Conservation (phyloP, 2,888 invertebrate species). For the Ochropleura leucogaster region DNA sequence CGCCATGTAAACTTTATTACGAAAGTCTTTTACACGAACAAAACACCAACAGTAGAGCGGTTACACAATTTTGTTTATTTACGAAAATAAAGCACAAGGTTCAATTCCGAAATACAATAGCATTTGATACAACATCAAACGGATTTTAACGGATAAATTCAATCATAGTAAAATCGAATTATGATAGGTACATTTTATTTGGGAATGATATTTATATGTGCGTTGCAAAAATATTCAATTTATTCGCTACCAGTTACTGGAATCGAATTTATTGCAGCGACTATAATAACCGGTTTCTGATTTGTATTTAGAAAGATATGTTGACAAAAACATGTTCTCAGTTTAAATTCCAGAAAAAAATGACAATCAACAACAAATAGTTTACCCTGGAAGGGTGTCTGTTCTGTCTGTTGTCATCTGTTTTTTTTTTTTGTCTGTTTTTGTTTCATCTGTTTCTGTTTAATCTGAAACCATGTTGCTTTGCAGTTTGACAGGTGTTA, state of each 20-base stretch:
- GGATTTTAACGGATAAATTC: constrained; percentile 34
- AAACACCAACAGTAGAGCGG: not conserved
- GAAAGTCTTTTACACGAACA: not conserved
- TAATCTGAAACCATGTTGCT: not conserved
- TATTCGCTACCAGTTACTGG: constrained; percentile 25
- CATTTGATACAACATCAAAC: constrained; percentile 20
- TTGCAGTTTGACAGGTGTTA: too few relatives aligned
- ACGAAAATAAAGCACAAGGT: constrained; percentile 9
- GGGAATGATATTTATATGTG: constrained; percentile 27
- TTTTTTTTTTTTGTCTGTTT: too few relatives aligned
- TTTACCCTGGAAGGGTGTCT: too few relatives aligned
- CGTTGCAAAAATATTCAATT: constrained; percentile 44
- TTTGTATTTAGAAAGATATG: constrained; percentile 20
- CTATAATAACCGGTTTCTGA: constrained; percentile 13
- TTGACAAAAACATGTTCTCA: constrained; percentile 2
- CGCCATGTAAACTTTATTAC: constrained; percentile 2
- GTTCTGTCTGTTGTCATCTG: too few relatives aligned
- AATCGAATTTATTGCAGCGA: constrained; percentile 31
- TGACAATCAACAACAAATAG: not conserved
- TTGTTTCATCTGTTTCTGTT: too few relatives aligned
- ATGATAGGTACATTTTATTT: constrained; percentile 29
- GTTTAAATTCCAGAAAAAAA: not conserved
- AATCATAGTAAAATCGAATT: constrained; percentile 40
- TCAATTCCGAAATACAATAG: constrained; percentile 7
- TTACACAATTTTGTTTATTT: constrained; percentile 11